Evolutionary conservation across 2,888 invertebrate genomes (phyloP), one percentile per base, ranked within the genome.

Genomic region (Zaprionus obscuricornis): DNA sequence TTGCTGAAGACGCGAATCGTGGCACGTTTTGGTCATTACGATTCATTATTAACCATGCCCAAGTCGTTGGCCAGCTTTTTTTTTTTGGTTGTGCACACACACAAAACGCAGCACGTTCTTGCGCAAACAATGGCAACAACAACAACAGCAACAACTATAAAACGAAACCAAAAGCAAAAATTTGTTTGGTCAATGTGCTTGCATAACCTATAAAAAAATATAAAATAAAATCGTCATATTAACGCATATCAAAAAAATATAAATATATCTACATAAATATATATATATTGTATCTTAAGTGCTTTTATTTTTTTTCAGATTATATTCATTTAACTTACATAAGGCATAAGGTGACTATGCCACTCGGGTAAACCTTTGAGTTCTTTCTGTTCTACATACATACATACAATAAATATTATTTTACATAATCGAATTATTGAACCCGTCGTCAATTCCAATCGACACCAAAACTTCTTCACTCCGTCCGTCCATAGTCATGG

Each of bases 11-110:
- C 55, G 60, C 56, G 42, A 67, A 37, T 68, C 47, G 71, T 58
- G 85, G 78, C 78, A 85, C 78, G 78, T 85, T 79, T 79, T 72
- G 66, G 51, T 82, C 85, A 79, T 79, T 79, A 82, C 66, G 85
- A 66, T 62, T 58, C 74, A 82, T 62, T 78, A n/a, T n/a, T n/a
- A 68, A 55, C 72, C 46, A 50, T 60, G n/a, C 47, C 50, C 54
- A 63, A 58, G 57, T 63, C 34, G 57, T 62, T 59, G 49, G 60
- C 49, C 63, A 59, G 58, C 51, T 60, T 56, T 58, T 62, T 34
- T 17, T 52, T 66, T 14, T 45, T 29, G 18, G 16, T 52, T 52
- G 54, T 54, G 34, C 33, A 27, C 20, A 52, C 54, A 33, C 39
- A 33, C 33, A 52, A 42, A 59, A 40, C 51, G 50, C 60, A 42